A percentile compares a stretch with the other conserved stretches of the same genome.
Conservation (phyloP, 2,888 invertebrate genomes). For the Biston stratarius region DNA sequence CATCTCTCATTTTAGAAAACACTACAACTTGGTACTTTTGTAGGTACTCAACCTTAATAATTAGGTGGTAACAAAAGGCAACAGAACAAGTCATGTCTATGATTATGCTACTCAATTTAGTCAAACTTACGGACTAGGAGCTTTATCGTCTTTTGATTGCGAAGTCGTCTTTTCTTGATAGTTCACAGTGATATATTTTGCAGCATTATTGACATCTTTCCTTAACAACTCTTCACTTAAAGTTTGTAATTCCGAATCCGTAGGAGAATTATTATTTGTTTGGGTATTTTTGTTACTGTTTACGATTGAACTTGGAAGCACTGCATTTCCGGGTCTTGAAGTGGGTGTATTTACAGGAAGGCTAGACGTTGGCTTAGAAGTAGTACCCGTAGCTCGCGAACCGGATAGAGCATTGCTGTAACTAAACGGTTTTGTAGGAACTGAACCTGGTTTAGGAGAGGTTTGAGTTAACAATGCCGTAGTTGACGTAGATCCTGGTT, state of each 20-base stretch:
- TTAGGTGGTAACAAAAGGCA: background rate
- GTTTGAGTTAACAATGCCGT: constrained; percentile 46
- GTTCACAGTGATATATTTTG: constrained; percentile 89
- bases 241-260: constrained; percentile 88
- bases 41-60: too few species aligned
- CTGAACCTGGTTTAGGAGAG: constrained; percentile 48
- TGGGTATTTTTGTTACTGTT: constrained; percentile 63
- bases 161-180: constrained; percentile 92
- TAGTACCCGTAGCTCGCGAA: constrained; percentile 45
- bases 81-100: background rate
- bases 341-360: constrained; percentile 45
- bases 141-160: constrained; percentile 89
- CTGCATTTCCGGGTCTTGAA: constrained; percentile 56
- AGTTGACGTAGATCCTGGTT: constrained; percentile 41
- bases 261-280: constrained; percentile 60
- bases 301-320: constrained; percentile 80
- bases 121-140: constrained; percentile 90
- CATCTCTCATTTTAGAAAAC: constrained; percentile 5
- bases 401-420: constrained; percentile 71
- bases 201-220: constrained; percentile 91
- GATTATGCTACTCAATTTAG: too few species aligned
- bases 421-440: constrained; percentile 63
- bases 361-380: constrained; percentile 53
- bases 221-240: constrained; percentile 90
- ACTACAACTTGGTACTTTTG: background rate